Conservation (phyloP, 2,888 invertebrate species). For the Anthrax anthrax region DNA sequence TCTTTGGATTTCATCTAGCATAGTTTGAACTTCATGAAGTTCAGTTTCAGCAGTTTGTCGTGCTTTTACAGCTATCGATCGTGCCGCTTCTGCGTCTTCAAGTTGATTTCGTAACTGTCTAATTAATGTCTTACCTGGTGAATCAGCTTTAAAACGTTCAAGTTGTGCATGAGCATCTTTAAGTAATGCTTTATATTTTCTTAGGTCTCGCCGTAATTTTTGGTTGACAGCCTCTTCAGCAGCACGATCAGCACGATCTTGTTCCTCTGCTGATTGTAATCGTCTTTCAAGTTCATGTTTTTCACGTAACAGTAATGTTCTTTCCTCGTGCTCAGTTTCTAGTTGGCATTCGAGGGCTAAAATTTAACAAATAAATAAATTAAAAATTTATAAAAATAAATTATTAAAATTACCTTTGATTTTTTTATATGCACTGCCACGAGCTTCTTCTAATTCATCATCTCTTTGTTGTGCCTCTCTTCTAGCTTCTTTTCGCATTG, state of each 20-base stretch:
- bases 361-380: slow-evolving; percentile 19
- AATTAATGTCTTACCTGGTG: slow-evolving; percentile 63
- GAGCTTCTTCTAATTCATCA: slow-evolving; percentile 83
- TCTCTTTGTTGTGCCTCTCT: slow-evolving; percentile 83
- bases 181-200: slow-evolving; percentile 75
- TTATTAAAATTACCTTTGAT: slow-evolving; percentile 48
- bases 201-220: slow-evolving; percentile 70
- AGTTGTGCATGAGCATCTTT: slow-evolving; percentile 86
- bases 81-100: slow-evolving; percentile 80
- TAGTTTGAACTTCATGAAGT: slow-evolving; percentile 63
- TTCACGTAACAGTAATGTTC: slow-evolving; percentile 70
- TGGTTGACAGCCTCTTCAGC: slow-evolving; percentile 56
- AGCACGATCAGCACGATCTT: slow-evolving; percentile 55
- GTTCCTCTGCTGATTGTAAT: slow-evolving; percentile 62
- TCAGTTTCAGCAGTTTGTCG: slow-evolving; percentile 78
- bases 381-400: not conserved
- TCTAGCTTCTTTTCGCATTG: slow-evolving; percentile 77
- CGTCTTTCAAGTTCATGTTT: slow-evolving; percentile 84
- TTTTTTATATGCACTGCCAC: slow-evolving; percentile 83
- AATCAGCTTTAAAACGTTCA: slow-evolving; percentile 75
- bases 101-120: slow-evolving; percentile 69
- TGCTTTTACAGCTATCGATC: slow-evolving; percentile 72
- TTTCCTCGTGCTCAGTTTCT: slow-evolving; percentile 86
- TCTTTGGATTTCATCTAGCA: slow-evolving; percentile 67
- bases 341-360: slow-evolving; percentile 79